phyloP scores from a whole-genome alignment of 2,888 invertebrate genomes.

The Acrobasis suavella region DNA sequence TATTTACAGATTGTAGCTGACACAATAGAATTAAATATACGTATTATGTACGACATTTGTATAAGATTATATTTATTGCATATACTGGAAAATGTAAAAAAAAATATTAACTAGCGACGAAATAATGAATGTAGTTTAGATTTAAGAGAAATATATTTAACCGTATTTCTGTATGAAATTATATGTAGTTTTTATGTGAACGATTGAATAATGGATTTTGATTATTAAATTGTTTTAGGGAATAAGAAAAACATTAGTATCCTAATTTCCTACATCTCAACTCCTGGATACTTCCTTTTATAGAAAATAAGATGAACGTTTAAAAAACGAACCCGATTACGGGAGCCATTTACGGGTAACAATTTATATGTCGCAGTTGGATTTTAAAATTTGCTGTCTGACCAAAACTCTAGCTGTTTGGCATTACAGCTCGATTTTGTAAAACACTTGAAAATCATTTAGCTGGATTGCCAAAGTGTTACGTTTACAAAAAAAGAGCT shows the following conservation, averaged over 20 bases:
- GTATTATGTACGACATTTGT: slow-evolving; percentile 65
- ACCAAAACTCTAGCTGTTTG: too few relatives aligned
- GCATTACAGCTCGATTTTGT: too few relatives aligned
- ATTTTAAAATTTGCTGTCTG: too few relatives aligned
- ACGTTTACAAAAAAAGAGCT: too few relatives aligned
- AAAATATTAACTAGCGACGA: slow-evolving; percentile 67
- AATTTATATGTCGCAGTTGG: too few relatives aligned
- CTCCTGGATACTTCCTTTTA: background rate
- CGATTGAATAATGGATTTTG: slow-evolving; percentile 78
- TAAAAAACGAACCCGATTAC: too few relatives aligned
- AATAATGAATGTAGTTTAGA: slow-evolving; percentile 76
- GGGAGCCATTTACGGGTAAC: too few relatives aligned
- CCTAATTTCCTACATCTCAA: slow-evolving; percentile 45
- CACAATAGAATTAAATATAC: slow-evolving; percentile 47
- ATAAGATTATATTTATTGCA: slow-evolving; percentile 76
- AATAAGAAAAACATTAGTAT: slow-evolving; percentile 54
- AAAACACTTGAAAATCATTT: too few relatives aligned
- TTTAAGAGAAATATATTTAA: slow-evolving; percentile 80
- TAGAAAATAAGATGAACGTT: too few relatives aligned
- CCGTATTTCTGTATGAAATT: slow-evolving; percentile 83
- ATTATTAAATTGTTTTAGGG: slow-evolving; percentile 78
- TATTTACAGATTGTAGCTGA: slow-evolving; percentile 68
- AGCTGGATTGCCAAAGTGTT: too few relatives aligned
- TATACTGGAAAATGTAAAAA: slow-evolving; percentile 75
- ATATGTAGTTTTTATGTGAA: slow-evolving; percentile 82